phyloP scores from a whole-genome alignment of 2,888 invertebrate genomes.

The Scaeva pyrastri region DNA sequence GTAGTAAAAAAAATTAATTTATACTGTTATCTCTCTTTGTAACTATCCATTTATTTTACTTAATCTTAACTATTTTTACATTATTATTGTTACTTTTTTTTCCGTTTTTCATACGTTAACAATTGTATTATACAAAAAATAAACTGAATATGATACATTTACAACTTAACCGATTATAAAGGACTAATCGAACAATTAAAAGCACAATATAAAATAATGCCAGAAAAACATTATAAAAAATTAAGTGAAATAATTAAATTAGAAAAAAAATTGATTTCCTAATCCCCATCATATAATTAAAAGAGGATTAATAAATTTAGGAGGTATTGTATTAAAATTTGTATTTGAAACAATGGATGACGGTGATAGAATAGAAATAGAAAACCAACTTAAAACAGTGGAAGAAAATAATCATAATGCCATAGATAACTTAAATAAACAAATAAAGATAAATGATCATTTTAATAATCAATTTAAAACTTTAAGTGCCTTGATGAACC shows the following conservation, averaged over 20 bases:
- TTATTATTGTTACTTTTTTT: too few species aligned
- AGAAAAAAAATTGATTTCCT: slow-evolving; percentile 5
- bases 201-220: too few species aligned
- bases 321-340: slow-evolving; percentile 1
- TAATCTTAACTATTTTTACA: too few species aligned
- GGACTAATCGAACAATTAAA: slow-evolving; percentile 6
- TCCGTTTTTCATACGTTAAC: too few species aligned
- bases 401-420: slow-evolving; percentile 49
- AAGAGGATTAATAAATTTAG: slow-evolving; percentile 22
- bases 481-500: slow-evolving; percentile 36
- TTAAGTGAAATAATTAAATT: slow-evolving; percentile 5
- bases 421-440: slow-evolving; percentile 55
- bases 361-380: slow-evolving; percentile 43
- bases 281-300: slow-evolving; percentile 14
- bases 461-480: slow-evolving; percentile 53
- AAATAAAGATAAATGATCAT: slow-evolving; percentile 58
- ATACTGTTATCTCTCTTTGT: too few species aligned
- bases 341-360: slow-evolving; percentile 41
- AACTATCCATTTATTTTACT: too few species aligned
- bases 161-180: slow-evolving; percentile 11
- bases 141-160: slow-evolving; percentile 22
- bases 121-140: too few species aligned
- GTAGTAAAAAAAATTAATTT: too few species aligned
- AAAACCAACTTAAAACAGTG: slow-evolving; percentile 30
- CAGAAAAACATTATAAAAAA: too few species aligned